These are phyloP conservation scores for Erpetoichthys calabaricus DNA, from an alignment of 2,797 vertebrate species.

Conservation along the genomic window DNA sequence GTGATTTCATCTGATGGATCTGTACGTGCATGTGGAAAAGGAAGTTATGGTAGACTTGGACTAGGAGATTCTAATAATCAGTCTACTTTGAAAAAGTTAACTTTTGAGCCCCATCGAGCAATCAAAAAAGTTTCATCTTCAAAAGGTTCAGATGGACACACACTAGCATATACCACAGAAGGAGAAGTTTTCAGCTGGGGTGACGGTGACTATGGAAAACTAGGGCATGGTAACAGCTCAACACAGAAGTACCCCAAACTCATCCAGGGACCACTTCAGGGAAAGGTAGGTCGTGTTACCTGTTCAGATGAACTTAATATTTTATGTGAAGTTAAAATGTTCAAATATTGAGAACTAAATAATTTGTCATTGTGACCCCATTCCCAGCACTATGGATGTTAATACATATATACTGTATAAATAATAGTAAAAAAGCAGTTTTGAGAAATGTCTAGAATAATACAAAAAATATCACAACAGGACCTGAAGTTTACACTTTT, in stretches of 20 bases:
- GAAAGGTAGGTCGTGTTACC: constrained; percentile 51
- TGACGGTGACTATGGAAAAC: constrained; percentile 61
- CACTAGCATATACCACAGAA: constrained; percentile 61
- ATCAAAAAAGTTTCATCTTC: constrained; percentile 67
- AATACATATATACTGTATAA: too few relatives aligned
- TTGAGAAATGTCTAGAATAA: too few relatives aligned
- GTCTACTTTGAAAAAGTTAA: constrained; percentile 61
- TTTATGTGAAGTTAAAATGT: neutral
- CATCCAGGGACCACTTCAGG: constrained; percentile 62
- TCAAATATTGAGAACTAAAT: neutral
- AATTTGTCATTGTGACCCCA: neutral
- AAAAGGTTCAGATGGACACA: constrained; percentile 65
- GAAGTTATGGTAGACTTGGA: constrained; percentile 61
- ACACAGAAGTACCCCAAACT: constrained; percentile 68
- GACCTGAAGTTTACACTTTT: neutral
- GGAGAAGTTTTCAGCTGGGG: constrained; percentile 71
- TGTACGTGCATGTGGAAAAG: constrained; percentile 64
- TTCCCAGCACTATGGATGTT: too few relatives aligned
- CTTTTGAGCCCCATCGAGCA: constrained; percentile 64
- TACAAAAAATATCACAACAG: too few relatives aligned
- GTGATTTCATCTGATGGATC: constrained; percentile 64
- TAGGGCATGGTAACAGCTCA: constrained; percentile 65
- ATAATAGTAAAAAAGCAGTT: too few relatives aligned
- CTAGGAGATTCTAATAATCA: constrained; percentile 67
- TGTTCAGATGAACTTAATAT: too few relatives aligned